These are phyloP conservation scores for Poecilus cupreus DNA, from an alignment of 2,888 invertebrate genomes.

Conservation along the genomic window DNA sequence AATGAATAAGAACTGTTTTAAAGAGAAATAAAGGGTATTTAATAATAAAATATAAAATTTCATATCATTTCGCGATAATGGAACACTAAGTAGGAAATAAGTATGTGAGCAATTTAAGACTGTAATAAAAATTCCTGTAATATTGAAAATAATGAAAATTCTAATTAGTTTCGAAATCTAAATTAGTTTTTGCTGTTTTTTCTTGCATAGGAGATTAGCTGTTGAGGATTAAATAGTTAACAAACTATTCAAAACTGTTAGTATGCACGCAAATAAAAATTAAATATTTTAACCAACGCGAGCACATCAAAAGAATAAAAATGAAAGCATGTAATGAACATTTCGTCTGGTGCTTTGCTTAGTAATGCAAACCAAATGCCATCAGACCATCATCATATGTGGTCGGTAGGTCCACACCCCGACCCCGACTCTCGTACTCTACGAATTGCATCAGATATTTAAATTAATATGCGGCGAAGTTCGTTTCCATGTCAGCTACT, in stretches of 20 bases:
- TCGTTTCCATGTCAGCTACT: conserved; percentile 51
- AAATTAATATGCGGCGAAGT: conserved; percentile 57
- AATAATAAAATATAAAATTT: no score
- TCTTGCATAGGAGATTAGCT: no score
- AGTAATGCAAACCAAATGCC: neutral
- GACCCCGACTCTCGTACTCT: neutral
- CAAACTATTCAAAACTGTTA: neutral
- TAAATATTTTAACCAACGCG: neutral
- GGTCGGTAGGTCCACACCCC: no score
- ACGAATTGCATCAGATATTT: conserved; percentile 55
- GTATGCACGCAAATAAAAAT: neutral
- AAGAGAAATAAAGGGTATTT: no score
- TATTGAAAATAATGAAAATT: no score
- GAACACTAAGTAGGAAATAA: no score
- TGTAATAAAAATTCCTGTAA: no score
- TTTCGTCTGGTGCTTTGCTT: neutral
- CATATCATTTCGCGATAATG: no score
- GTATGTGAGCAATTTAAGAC: no score
- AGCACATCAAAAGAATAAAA: conserved; percentile 24
- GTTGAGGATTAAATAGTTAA: neutral
- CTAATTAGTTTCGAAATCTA: no score
- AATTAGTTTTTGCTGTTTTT: no score
- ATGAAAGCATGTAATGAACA: neutral
- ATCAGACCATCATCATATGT: neutral
- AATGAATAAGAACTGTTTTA: no score